These are phyloP conservation scores for Caretta caretta DNA, from an alignment of 2,113 vertebrate species.

Conservation along the genomic window DNA sequence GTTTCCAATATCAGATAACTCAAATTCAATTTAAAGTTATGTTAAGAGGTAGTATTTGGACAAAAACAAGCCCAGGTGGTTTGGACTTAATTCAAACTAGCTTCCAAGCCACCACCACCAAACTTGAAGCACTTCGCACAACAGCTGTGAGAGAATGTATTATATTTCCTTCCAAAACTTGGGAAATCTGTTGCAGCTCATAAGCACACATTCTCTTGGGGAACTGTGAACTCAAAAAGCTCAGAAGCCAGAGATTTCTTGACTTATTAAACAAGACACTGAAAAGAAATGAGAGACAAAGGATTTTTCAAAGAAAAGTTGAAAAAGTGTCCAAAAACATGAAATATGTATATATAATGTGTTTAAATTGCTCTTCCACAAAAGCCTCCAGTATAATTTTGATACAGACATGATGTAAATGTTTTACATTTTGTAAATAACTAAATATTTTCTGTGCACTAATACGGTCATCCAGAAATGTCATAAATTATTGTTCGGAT, in stretches of 20 bases:
- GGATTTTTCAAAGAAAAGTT: not conserved
- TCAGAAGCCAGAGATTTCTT: constrained; percentile 1
- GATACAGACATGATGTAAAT: not conserved
- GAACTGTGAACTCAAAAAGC: not conserved
- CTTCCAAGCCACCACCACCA: not conserved
- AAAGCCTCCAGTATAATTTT: not conserved
- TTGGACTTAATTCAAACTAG: constrained; percentile 21
- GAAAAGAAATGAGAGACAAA: constrained; percentile 11
- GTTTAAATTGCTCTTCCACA: not conserved
- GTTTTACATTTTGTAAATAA: not conserved
- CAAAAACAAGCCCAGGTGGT: constrained; percentile 37
- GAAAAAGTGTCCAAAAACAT: not conserved
- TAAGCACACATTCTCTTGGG: not conserved
- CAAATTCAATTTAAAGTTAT: constrained; percentile 51
- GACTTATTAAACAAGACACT: constrained; percentile 56
- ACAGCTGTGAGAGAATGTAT: not conserved
- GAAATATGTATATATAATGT: not conserved
- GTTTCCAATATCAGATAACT: constrained; percentile 38
- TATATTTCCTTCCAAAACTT: not conserved
- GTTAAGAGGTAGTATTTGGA: not conserved
- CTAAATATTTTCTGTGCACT: not conserved
- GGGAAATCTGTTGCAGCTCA: not conserved
- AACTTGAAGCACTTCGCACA: not conserved
- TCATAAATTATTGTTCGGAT: not conserved
- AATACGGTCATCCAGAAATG: not conserved